A percentile compares a stretch with the other conserved stretches of the same genome.
phyloP scores from a whole-genome alignment of 2,797 vertebrate species.

The Phoeniculus purpureus region DNA sequence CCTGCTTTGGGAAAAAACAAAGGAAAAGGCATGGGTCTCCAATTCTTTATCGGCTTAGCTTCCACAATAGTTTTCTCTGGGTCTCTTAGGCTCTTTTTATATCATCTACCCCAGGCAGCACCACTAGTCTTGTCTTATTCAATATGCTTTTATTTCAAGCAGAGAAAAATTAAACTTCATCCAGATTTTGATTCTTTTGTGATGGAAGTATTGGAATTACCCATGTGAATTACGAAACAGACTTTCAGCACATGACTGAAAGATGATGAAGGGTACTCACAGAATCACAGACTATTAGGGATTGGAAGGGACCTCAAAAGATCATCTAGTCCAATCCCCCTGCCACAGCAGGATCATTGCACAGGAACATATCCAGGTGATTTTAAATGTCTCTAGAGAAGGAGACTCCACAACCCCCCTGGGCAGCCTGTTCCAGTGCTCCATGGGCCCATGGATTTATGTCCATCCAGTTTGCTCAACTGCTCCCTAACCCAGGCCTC shows the following conservation, averaged over 20 bases:
- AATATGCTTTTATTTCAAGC: neutral
- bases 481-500: too few relatives aligned
- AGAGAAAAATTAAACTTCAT: neutral
- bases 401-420: too few relatives aligned
- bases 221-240: neutral
- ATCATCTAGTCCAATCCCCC: too few relatives aligned
- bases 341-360: too few relatives aligned
- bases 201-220: neutral
- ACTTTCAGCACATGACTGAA: neutral
- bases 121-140: neutral
- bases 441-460: too few relatives aligned
- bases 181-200: neutral
- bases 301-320: too few relatives aligned
- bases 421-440: too few relatives aligned
- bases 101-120: neutral
- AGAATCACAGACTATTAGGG: too few relatives aligned
- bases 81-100: neutral
- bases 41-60: neutral
- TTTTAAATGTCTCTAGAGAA: too few relatives aligned
- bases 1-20: neutral
- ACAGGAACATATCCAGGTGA: too few relatives aligned
- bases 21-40: neutral
- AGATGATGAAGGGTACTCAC: neutral
- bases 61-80: neutral
- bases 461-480: too few relatives aligned